These are phyloP conservation scores for Gopherus flavomarginatus DNA, from an alignment of 2,113 vertebrate genomes.

Conservation along the genomic window DNA sequence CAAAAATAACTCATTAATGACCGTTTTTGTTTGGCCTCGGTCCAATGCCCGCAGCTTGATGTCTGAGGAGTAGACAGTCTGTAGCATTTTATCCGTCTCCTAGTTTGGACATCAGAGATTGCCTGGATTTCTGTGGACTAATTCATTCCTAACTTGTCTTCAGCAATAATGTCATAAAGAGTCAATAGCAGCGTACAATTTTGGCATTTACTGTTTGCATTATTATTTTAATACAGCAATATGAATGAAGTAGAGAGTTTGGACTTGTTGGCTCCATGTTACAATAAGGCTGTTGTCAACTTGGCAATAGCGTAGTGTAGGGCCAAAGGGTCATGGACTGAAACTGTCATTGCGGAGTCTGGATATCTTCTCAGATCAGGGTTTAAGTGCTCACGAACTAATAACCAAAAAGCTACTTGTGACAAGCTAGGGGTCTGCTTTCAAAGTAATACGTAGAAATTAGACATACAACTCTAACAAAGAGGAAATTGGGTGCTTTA, in stretches of 20 bases:
- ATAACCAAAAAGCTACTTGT: not conserved
- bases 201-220: slow-evolving; percentile 39
- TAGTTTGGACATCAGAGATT: slow-evolving; percentile 18
- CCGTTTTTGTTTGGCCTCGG: slow-evolving; percentile 62
- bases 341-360: not conserved
- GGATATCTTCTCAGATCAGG: not conserved
- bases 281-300: not conserved
- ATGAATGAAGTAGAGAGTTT: slow-evolving; percentile 1
- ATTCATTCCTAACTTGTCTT: slow-evolving; percentile 62
- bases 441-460: not conserved
- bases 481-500: not conserved
- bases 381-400: not conserved
- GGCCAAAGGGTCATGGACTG: not conserved
- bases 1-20: slow-evolving; percentile 72
- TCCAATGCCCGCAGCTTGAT: slow-evolving; percentile 62
- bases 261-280: not conserved
- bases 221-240: not conserved
- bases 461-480: not conserved
- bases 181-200: slow-evolving; percentile 39
- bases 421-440: not conserved
- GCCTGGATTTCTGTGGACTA: slow-evolving; percentile 35
- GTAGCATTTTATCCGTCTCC: slow-evolving; percentile 56
- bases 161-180: slow-evolving; percentile 47
- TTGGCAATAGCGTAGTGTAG: not conserved
- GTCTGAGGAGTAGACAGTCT: slow-evolving; percentile 55